phyloP scores from a whole-genome alignment of 2,797 vertebrate genomes.

The Staurois parvus region DNA sequence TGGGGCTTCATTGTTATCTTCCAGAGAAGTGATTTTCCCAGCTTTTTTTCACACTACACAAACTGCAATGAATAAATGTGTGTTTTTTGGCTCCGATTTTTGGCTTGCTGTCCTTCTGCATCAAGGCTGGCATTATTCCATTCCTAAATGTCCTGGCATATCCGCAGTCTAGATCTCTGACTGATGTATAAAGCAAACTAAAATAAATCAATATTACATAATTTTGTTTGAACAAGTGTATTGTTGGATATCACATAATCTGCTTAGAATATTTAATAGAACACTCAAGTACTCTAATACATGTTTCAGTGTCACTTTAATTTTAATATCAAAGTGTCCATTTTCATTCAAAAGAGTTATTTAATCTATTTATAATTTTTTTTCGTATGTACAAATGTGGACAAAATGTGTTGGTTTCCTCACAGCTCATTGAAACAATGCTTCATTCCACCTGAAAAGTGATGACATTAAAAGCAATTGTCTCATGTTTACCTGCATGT shows the following conservation, averaged over 20 bases:
- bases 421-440: too few species aligned
- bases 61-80: slow-evolving; percentile 60
- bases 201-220: slow-evolving; percentile 24
- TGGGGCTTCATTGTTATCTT: slow-evolving; percentile 43
- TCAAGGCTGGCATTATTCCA: slow-evolving; percentile 44
- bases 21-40: slow-evolving; percentile 53
- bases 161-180: slow-evolving; percentile 54
- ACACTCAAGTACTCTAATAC: background rate
- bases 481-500: too few species aligned
- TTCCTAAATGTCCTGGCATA: slow-evolving; percentile 55
- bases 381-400: too few species aligned
- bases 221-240: slow-evolving; percentile 8
- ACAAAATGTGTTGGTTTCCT: too few species aligned
- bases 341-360: too few species aligned
- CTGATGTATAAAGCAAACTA: slow-evolving; percentile 46
- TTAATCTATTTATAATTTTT: too few species aligned
- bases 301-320: background rate
- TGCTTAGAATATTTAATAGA: background rate
- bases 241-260: background rate
- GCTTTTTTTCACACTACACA: slow-evolving; percentile 49
- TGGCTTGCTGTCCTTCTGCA: slow-evolving; percentile 51
- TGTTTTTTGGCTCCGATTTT: slow-evolving; percentile 57
- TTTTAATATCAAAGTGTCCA: too few species aligned
- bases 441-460: too few species aligned
- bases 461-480: too few species aligned